phyloP scores from a whole-genome alignment of 2,113 vertebrate genomes.

The Tor tambroides region DNA sequence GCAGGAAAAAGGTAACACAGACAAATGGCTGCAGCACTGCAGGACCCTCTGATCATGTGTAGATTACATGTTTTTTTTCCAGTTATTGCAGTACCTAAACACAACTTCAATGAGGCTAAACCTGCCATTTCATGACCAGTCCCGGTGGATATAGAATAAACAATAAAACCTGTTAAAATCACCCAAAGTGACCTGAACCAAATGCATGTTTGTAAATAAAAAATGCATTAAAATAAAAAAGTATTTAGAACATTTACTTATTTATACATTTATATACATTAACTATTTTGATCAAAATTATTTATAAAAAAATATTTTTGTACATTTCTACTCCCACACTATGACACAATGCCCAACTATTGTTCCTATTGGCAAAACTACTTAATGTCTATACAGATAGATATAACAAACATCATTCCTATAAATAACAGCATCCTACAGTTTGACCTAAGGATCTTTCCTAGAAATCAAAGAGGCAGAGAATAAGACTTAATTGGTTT shows the following conservation, averaged over 20 bases:
- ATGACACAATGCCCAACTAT: not conserved
- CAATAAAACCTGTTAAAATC: not conserved
- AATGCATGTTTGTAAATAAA: not conserved
- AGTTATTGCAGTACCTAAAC: not conserved
- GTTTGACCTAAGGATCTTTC: too few species aligned
- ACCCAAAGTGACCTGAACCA: not conserved
- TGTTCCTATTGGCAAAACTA: not conserved
- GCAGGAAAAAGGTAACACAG: not conserved
- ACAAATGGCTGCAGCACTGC: conserved; percentile 4
- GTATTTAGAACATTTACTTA: too few species aligned
- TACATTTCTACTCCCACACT: not conserved
- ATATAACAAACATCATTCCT: not conserved
- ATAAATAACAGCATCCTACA: not conserved
- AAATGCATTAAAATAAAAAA: not conserved
- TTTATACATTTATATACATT: not conserved
- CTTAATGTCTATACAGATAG: not conserved
- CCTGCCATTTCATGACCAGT: not conserved
- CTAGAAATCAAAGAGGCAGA: conserved; percentile 1
- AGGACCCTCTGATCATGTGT: not conserved
- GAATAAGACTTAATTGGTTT: not conserved
- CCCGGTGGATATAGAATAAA: not conserved
- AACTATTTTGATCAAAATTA: not conserved
- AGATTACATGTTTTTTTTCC: not conserved
- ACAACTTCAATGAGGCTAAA: not conserved
- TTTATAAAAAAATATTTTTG: not conserved